phyloP scores from a whole-genome alignment of 2,113 vertebrate genomes.

The Caranx ignobilis region DNA sequence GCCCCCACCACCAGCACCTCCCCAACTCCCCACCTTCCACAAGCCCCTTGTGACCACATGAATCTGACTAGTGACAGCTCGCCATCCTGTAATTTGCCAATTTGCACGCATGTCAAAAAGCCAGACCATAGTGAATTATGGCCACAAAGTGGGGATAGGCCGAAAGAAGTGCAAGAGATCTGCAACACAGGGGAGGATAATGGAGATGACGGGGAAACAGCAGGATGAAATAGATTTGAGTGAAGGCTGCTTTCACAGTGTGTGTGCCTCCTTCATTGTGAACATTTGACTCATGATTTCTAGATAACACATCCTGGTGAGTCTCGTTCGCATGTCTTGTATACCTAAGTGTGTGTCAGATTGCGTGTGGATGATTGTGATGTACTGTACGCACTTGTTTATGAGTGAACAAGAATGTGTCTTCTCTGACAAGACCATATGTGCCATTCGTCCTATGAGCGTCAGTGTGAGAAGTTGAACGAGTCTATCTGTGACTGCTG shows the following conservation, averaged over 20 bases:
- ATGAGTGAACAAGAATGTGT: slow-evolving; percentile 27
- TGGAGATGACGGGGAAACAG: slow-evolving; percentile 72
- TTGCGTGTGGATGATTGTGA: slow-evolving; percentile 16
- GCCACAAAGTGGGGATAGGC: slow-evolving; percentile 83
- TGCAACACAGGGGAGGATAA: slow-evolving; percentile 71
- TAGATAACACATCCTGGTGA: slow-evolving; percentile 49
- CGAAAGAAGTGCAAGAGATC: slow-evolving; percentile 72
- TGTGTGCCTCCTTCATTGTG: slow-evolving; percentile 44
- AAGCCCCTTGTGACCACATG: slow-evolving; percentile 81
- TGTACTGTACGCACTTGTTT: slow-evolving; percentile 34
- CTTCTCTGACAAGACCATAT: slow-evolving; percentile 61
- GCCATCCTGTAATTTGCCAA: slow-evolving; percentile 85
- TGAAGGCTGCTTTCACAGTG: slow-evolving; percentile 65
- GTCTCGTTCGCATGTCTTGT: slow-evolving; percentile 32
- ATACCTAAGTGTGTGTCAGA: slow-evolving; percentile 25
- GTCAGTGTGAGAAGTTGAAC: slow-evolving; percentile 61
- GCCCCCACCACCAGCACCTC: slow-evolving; percentile 76
- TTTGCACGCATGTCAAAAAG: slow-evolving; percentile 88
- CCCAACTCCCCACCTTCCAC: slow-evolving; percentile 75
- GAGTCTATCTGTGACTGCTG: slow-evolving; percentile 72
- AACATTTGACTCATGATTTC: slow-evolving; percentile 57
- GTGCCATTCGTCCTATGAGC: slow-evolving; percentile 63
- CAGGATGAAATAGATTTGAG: slow-evolving; percentile 71
- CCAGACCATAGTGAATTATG: slow-evolving; percentile 76
- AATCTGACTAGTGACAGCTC: slow-evolving; percentile 79